Conservation (phyloP, 2,797 vertebrate species). For the Halcyon badia region DNA sequence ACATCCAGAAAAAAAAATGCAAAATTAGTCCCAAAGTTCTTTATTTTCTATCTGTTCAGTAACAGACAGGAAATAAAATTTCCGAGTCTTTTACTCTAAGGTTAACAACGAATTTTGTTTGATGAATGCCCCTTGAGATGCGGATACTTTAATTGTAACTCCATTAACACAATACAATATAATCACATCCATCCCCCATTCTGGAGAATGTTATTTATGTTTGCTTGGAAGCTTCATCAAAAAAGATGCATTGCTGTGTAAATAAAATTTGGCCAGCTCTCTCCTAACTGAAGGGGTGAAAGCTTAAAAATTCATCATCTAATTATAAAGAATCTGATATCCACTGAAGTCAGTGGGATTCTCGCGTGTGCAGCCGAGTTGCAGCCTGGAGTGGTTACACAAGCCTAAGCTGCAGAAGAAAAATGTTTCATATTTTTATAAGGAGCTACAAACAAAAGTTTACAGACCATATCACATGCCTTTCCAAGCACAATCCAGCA, state of each 20-base stretch:
- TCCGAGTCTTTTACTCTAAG: background rate
- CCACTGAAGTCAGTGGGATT: background rate
- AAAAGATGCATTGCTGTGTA: background rate
- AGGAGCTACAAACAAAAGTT: background rate
- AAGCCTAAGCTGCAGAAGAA: accelerated
- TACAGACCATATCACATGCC: background rate
- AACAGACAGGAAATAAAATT: background rate
- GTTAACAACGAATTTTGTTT: background rate
- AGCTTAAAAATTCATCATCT: background rate
- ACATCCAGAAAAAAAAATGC: background rate
- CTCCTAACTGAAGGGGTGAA: background rate
- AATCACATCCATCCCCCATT: background rate
- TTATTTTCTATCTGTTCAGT: background rate
- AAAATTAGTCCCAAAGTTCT: background rate
- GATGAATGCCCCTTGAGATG: background rate
- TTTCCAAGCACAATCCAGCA: background rate
- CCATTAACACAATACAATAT: background rate
- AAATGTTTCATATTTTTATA: background rate
- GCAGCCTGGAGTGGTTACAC: background rate
- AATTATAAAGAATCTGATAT: background rate
- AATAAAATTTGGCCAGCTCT: background rate
- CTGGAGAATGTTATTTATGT: background rate
- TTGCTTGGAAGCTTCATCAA: background rate
- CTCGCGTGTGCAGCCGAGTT: background rate
- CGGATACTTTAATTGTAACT: background rate